These are phyloP conservation scores for Phenganax marumi DNA, from an alignment of 92 coral and sea anemone genomes.

Conservation along the genomic window DNA sequence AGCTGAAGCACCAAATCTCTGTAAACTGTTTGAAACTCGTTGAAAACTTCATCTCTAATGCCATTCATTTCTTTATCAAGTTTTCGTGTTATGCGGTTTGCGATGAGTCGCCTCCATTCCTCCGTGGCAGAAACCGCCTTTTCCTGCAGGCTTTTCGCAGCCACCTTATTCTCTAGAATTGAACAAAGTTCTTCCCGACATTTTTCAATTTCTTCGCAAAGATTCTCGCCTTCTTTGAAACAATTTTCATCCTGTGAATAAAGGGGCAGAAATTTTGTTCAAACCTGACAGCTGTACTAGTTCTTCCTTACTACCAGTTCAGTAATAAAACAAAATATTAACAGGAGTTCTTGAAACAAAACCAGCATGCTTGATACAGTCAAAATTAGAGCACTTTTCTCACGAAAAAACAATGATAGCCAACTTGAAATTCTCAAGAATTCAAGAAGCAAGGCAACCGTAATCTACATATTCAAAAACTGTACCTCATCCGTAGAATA, in stretches of 20 bases:
- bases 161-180: slow-evolving; percentile 4
- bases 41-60: neutral
- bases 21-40: neutral
- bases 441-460: too few species aligned
- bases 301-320: too few species aligned
- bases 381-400: too few species aligned
- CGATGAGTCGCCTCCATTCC: slow-evolving; percentile 23
- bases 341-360: neutral
- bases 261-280: neutral
- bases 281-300: too few species aligned
- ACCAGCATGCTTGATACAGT: neutral
- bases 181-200: slow-evolving; percentile 10
- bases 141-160: slow-evolving; percentile 26
- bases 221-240: slow-evolving; percentile 16
- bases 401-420: too few species aligned
- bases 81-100: neutral
- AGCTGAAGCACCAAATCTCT: slow-evolving; percentile 13
- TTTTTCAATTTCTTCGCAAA: slow-evolving; percentile 16
- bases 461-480: neutral
- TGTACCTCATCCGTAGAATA: slow-evolving; percentile 15
- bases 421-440: too few species aligned
- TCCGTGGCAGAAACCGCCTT: neutral
- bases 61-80: slow-evolving; percentile 2
- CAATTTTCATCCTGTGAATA: slow-evolving; percentile 11
- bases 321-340: neutral